A percentile compares a stretch with the other conserved stretches of the same genome.
phyloP scores from a whole-genome alignment of 2,797 vertebrate genomes.

The Chromobotia macracanthus region DNA sequence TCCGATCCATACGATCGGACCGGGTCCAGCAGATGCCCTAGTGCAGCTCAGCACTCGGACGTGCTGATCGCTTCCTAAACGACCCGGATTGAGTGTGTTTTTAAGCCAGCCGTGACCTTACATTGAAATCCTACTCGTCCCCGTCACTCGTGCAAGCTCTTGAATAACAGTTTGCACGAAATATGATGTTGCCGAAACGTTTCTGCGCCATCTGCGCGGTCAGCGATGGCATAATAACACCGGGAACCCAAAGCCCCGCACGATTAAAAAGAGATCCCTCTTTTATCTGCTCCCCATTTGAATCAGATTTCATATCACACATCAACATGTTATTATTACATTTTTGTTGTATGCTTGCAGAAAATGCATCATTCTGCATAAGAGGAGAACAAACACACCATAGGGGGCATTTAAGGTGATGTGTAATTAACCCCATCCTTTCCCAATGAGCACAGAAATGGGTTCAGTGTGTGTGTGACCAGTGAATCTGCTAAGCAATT shows the following conservation, averaged over 20 bases:
- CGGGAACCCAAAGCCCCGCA: not conserved
- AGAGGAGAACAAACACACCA: slow-evolving; percentile 18
- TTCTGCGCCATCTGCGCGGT: slow-evolving; percentile 22
- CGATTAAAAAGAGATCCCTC: not conserved
- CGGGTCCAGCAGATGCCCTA: slow-evolving; percentile 27
- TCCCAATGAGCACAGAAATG: not conserved
- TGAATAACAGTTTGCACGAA: slow-evolving; percentile 4
- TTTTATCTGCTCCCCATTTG: not conserved
- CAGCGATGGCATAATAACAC: not conserved
- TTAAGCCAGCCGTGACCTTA: slow-evolving; percentile 2
- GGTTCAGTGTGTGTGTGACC: not conserved
- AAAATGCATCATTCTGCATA: slow-evolving; percentile 1
- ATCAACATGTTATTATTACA: not conserved
- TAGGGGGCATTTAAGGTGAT: slow-evolving; percentile 60
- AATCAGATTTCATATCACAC: not conserved
- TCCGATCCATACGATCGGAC: slow-evolving; percentile 8
- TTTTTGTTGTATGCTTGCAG: not conserved
- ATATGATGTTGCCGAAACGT: slow-evolving; percentile 21
- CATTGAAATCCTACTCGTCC: not conserved
- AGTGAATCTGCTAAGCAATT: slow-evolving; percentile 26
- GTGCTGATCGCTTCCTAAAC: not conserved
- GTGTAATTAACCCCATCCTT: slow-evolving; percentile 39
- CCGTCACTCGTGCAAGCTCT: not conserved
- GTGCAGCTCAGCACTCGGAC: not conserved
- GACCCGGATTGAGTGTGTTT: slow-evolving; percentile 10